Percentiles rank a stretch among this genome's conserved stretches.
phyloP scores from a whole-genome alignment of 2,113 vertebrate genomes.

The Phrynocephalus versicolor region DNA sequence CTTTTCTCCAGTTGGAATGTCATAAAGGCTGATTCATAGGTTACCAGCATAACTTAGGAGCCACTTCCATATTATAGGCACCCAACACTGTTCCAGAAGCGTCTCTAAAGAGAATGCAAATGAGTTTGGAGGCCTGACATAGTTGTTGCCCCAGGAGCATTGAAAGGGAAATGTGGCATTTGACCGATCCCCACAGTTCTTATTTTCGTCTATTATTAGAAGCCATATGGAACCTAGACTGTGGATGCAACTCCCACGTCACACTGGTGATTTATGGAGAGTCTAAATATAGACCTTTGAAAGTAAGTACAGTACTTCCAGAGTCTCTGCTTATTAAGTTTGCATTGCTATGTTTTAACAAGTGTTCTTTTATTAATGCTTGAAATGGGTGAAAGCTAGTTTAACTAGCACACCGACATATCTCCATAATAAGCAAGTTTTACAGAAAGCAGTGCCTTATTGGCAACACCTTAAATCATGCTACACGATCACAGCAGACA shows the following conservation, averaged over 20 bases:
- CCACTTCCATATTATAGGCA: neutral
- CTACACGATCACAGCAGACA: neutral
- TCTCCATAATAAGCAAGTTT: constrained; percentile 34
- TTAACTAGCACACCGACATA: constrained; percentile 15
- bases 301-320: constrained; percentile 22
- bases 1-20: neutral
- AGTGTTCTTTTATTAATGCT: constrained; percentile 34
- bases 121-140: neutral
- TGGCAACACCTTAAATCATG: neutral
- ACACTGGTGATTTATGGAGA: neutral
- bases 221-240: neutral
- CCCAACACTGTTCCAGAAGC: neutral
- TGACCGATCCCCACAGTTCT: neutral
- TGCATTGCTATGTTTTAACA: constrained; percentile 18
- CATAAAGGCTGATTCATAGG: neutral
- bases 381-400: constrained; percentile 12
- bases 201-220: neutral
- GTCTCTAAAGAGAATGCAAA: neutral
- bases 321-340: neutral
- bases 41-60: neutral
- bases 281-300: constrained; percentile 19
- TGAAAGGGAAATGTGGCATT: neutral
- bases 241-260: too few relatives aligned
- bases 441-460: fast-evolving
- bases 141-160: neutral